Evolutionary conservation across 2,113 vertebrate genomes (phyloP).

Genomic region (Macroglossus sobrinus): DNA sequence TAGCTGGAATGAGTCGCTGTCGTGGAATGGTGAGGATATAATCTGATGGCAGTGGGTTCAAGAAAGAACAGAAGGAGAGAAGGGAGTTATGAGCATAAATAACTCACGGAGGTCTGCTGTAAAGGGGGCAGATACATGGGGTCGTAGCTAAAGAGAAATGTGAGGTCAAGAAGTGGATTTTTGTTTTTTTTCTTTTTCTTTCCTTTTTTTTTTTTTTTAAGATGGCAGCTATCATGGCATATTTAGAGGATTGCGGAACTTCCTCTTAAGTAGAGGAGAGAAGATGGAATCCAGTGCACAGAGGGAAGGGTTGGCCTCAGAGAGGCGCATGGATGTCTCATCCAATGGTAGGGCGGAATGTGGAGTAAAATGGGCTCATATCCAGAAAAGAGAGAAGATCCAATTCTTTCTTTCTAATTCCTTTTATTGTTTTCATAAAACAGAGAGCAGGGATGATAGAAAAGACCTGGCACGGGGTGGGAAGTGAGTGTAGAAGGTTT

Average conservation of each 20-base stretch:
- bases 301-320: neutral
- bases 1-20: neutral
- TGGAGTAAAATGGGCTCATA: neutral
- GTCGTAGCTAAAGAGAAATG: neutral
- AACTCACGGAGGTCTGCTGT: neutral
- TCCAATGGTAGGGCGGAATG: neutral
- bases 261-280: neutral
- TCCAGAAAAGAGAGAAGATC: neutral
- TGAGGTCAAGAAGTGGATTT: neutral
- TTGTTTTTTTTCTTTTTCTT: neutral
- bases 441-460: neutral
- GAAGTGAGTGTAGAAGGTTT: neutral
- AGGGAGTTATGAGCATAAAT: neutral
- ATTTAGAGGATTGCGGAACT: neutral
- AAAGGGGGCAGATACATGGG: neutral
- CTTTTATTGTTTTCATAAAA: constrained; percentile 11
- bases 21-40: neutral
- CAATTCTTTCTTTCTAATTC: neutral
- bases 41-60: neutral
- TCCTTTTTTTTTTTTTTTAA: neutral
- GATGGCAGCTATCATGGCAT: neutral
- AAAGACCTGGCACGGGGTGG: neutral
- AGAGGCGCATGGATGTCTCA: neutral
- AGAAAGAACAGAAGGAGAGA: neutral
- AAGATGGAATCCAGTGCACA: neutral